A percentile compares a stretch with the other conserved stretches of the same genome.
phyloP scores from a whole-genome alignment of 2,113 vertebrate genomes.

The Salvelinus alpinus region DNA sequence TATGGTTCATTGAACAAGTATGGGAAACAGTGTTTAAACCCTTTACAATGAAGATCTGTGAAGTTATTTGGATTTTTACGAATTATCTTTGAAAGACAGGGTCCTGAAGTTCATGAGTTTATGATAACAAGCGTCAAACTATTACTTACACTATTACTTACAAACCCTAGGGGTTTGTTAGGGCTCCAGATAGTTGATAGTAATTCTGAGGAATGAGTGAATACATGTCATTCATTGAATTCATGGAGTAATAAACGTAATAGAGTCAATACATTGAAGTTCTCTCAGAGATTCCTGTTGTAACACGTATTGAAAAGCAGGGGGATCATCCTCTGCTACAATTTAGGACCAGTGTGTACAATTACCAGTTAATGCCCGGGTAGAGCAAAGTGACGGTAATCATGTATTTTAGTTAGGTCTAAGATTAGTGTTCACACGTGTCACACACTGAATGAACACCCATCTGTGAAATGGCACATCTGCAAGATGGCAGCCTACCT shows the following conservation, averaged over 20 bases:
- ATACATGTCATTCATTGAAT: too few relatives aligned
- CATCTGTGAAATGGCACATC: not conserved
- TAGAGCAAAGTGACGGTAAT: not conserved
- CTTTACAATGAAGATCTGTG: too few relatives aligned
- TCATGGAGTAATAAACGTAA: not conserved
- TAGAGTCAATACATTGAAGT: not conserved
- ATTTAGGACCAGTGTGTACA: slow-evolving; percentile 1
- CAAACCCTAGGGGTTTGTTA: not conserved
- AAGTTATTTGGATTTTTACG: too few relatives aligned
- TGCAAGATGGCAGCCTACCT: too few relatives aligned
- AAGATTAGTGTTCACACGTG: not conserved
- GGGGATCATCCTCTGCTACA: not conserved
- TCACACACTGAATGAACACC: not conserved
- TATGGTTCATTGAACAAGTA: too few relatives aligned
- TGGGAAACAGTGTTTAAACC: too few relatives aligned
- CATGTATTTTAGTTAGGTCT: not conserved
- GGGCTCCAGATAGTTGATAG: not conserved
- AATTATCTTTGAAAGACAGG: too few relatives aligned
- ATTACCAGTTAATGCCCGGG: slow-evolving; percentile 12
- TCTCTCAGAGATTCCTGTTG: not conserved
- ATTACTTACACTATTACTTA: too few relatives aligned
- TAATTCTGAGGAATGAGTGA: not conserved
- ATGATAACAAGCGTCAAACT: slow-evolving; percentile 8
- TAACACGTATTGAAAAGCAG: not conserved
- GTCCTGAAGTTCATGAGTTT: not conserved